phyloP scores from a whole-genome alignment of 1,140 invertebrate genomes.

The Sarcophaga peregrina region DNA sequence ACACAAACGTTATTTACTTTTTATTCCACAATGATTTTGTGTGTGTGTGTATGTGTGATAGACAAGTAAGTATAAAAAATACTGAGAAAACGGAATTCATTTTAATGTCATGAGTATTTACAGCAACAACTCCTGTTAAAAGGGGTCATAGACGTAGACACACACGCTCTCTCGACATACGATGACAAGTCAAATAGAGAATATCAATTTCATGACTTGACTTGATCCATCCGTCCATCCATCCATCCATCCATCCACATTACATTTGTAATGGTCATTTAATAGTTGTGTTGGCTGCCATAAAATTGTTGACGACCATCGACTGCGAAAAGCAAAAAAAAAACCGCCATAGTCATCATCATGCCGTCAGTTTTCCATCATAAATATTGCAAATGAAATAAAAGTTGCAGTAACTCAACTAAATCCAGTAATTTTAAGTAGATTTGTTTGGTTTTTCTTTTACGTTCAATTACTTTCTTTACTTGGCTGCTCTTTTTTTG shows the following conservation, averaged over 20 bases:
- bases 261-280: slow-evolving; percentile 14
- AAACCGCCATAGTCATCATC: background rate
- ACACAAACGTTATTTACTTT: background rate
- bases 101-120: background rate
- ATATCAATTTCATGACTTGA: slow-evolving; percentile 15
- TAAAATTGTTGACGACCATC: too few relatives aligned
- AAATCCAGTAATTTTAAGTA: background rate
- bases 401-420: background rate
- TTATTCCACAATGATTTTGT: background rate
- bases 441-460: background rate
- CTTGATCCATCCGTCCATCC: too few relatives aligned
- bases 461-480: background rate
- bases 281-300: too few relatives aligned
- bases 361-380: slow-evolving; percentile 20
- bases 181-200: slow-evolving; percentile 15
- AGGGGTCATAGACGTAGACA: background rate
- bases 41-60: background rate
- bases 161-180: too few relatives aligned
- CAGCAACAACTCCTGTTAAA: background rate
- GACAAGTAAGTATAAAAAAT: too few relatives aligned
- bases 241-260: too few relatives aligned
- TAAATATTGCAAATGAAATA: slow-evolving; percentile 9
- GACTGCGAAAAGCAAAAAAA: too few relatives aligned
- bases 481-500: too few relatives aligned
- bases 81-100: background rate